phyloP scores from a whole-genome alignment of 2,888 invertebrate species.

The Abrostola triplasia region DNA sequence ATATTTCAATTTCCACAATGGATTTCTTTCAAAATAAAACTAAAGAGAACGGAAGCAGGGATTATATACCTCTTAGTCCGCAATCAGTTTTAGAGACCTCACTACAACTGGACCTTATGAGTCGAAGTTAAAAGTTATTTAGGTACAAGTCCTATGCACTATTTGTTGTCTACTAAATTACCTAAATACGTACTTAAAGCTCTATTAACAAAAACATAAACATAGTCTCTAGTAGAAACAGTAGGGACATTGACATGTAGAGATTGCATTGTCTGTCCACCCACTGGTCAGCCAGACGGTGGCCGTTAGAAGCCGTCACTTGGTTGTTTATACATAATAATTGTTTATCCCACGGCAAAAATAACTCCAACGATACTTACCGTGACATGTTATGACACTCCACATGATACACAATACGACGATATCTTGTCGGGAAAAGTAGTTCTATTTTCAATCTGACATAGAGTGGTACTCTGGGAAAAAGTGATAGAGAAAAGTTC shows the following conservation, averaged over 20 bases:
- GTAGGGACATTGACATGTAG: conserved; percentile 3
- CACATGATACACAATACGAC: conserved; percentile 43
- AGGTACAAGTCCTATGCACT: no score
- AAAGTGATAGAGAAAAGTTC: not conserved
- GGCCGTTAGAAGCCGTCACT: conserved; percentile 54
- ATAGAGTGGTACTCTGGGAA: conserved; percentile 19
- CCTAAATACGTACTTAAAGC: no score
- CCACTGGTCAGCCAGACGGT: conserved; percentile 51
- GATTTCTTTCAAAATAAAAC: no score
- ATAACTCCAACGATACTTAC: conserved; percentile 62
- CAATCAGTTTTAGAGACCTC: no score
- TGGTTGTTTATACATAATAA: conserved; percentile 54
- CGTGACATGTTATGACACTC: conserved; percentile 63
- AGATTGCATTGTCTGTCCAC: conserved; percentile 44
- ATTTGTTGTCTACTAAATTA: no score
- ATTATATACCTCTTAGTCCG: no score
- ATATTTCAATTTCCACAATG: no score
- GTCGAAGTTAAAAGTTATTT: no score
- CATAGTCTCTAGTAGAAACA: conserved; percentile 11
- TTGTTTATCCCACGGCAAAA: conserved; percentile 60
- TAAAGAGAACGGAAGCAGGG: no score
- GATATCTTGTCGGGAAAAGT: conserved; percentile 18
- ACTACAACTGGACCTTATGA: no score
- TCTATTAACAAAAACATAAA: conserved; percentile 8
- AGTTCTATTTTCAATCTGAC: conserved; percentile 12